A percentile compares a stretch with the other conserved stretches of the same genome.
phyloP scores from a whole-genome alignment of 2,113 vertebrate genomes.

The Ochotona princeps region DNA sequence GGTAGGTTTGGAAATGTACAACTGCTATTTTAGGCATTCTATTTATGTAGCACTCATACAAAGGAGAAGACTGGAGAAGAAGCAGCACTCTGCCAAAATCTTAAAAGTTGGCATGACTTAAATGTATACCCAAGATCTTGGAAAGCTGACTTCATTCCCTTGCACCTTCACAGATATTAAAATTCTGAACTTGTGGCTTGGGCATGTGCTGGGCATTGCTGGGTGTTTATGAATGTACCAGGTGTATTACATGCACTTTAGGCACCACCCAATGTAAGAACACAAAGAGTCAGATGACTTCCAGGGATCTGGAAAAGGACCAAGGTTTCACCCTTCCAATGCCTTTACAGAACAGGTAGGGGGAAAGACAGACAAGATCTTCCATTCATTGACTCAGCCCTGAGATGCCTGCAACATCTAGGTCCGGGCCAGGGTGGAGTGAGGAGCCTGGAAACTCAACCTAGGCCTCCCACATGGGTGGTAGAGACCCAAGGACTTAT shows the following conservation, averaged over 20 bases:
- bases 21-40: slow-evolving; percentile 27
- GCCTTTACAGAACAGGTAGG: no score
- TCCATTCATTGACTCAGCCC: no score
- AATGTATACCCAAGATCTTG: not conserved
- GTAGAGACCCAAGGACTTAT: no score
- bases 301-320: not conserved
- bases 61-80: not conserved
- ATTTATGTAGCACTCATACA: not conserved
- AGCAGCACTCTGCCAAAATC: not conserved
- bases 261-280: not conserved
- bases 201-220: not conserved
- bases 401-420: no score
- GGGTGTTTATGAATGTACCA: not conserved
- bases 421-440: no score
- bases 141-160: not conserved
- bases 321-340: no score
- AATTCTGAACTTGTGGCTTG: slow-evolving; percentile 1
- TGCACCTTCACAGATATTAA: not conserved
- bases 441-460: no score
- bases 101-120: not conserved
- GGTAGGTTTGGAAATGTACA: not conserved
- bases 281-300: not conserved
- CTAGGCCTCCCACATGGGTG: no score
- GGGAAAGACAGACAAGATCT: no score
- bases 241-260: not conserved